Conservation (phyloP, 2,888 invertebrate genomes). For the Erpobdella octoculata region DNA sequence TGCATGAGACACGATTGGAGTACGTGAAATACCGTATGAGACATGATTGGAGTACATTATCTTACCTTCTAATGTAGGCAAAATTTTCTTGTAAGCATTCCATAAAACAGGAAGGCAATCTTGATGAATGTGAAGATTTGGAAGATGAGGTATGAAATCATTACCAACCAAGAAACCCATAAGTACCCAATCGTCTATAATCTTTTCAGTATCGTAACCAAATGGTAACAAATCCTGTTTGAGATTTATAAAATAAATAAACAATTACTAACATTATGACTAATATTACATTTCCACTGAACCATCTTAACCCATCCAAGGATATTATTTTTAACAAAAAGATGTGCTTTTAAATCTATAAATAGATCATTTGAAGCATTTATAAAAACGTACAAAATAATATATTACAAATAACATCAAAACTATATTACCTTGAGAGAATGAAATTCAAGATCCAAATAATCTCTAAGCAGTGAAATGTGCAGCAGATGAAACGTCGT, state of each 20-base stretch:
- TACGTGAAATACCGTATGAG: no score
- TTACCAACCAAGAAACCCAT: constrained; percentile 93
- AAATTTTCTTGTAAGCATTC: constrained; percentile 73
- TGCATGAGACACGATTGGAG: no score
- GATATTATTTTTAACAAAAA: background rate
- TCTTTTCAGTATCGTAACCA: constrained; percentile 73
- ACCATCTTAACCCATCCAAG: background rate
- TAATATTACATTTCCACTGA: no score
- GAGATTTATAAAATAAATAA: background rate
- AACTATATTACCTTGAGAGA: constrained; percentile 46
- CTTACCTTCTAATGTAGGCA: constrained; percentile 75
- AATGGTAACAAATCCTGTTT: constrained; percentile 59
- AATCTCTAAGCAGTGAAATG: constrained; percentile 80
- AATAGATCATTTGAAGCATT: background rate
- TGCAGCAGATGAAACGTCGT: constrained; percentile 87
- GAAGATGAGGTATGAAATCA: constrained; percentile 92
- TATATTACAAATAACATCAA: background rate
- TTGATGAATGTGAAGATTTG: constrained; percentile 83
- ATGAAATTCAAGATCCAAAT: constrained; percentile 81
- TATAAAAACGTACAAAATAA: background rate
- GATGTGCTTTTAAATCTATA: background rate
- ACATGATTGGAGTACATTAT: no score
- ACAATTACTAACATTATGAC: background rate
- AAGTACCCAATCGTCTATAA: constrained; percentile 95
- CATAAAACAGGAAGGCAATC: constrained; percentile 81